A percentile compares a stretch with the other conserved stretches of the same genome.
Evolutionary conservation across 2,113 vertebrate species (phyloP).

Genomic region (Phrynocephalus versicolor): DNA sequence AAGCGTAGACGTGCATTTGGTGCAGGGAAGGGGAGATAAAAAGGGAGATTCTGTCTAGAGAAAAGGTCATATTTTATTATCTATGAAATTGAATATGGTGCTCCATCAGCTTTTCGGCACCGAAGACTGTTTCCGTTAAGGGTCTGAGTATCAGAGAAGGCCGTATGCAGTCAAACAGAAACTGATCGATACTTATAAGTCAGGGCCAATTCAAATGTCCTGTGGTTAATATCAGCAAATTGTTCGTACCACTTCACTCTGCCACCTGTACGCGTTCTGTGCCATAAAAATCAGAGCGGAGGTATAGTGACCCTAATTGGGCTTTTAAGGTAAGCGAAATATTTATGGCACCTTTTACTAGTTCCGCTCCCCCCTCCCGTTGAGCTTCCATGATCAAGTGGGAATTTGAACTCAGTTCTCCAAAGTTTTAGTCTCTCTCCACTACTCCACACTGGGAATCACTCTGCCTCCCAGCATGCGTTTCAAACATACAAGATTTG

Average conservation of each 20-base stretch:
- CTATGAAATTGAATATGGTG: constrained; percentile 56
- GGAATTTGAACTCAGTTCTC: too few species aligned
- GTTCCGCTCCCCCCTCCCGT: too few species aligned
- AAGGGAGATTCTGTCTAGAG: constrained; percentile 2
- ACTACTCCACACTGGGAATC: too few species aligned
- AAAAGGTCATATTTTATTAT: constrained; percentile 66
- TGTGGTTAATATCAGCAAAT: constrained; percentile 18
- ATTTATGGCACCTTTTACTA: too few species aligned
- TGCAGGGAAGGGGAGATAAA: constrained; percentile 22
- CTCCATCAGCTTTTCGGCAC: constrained; percentile 31
- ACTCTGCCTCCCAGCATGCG: too few species aligned
- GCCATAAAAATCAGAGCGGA: too few species aligned
- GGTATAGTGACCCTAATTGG: too few species aligned
- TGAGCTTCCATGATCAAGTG: too few species aligned
- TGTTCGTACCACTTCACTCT: neutral
- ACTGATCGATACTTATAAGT: neutral
- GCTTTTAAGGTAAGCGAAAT: too few species aligned
- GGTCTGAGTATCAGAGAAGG: neutral
- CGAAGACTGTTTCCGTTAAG: constrained; percentile 12
- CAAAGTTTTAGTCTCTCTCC: too few species aligned
- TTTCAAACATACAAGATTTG: neutral
- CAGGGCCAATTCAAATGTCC: neutral
- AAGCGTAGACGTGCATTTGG: constrained; percentile 53
- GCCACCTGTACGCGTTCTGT: too few species aligned
- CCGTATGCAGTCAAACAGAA: constrained; percentile 24